Evolutionary conservation across 2,888 invertebrate species (phyloP).

Genomic region (Ophioninae sp.): DNA sequence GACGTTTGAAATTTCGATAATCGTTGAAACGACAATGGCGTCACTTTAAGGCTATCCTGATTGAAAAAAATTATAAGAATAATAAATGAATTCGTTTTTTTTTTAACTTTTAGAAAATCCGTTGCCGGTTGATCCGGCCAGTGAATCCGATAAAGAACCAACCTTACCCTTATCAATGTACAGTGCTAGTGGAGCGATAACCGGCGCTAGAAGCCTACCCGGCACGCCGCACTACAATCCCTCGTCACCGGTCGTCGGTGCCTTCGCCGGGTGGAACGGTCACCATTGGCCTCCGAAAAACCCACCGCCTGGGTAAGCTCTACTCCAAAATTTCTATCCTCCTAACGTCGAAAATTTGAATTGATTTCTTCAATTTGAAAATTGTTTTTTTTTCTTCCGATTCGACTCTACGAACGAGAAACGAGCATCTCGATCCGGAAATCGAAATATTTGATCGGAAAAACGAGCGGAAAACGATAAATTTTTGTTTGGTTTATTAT

Average conservation of each 20-base stretch:
- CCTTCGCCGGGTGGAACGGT: constrained; percentile 75
- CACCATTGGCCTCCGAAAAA: constrained; percentile 73
- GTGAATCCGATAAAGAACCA: constrained; percentile 73
- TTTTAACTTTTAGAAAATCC: constrained; percentile 52
- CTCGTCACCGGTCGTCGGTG: constrained; percentile 75
- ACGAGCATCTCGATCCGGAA: no score
- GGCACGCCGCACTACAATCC: constrained; percentile 77
- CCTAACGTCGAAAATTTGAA: not conserved
- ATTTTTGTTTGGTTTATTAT: no score
- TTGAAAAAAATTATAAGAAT: not conserved
- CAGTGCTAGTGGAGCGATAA: constrained; percentile 72
- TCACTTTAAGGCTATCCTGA: not conserved
- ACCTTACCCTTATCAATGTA: constrained; percentile 78
- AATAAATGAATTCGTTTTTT: constrained; percentile 1
- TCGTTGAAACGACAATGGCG: constrained; percentile 20
- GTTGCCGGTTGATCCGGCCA: constrained; percentile 61
- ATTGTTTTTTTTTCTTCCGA: not conserved
- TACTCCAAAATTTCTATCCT: not conserved
- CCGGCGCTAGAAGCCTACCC: constrained; percentile 77
- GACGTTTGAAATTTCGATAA: constrained; percentile 13
- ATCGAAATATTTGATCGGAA: no score
- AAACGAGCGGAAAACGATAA: no score
- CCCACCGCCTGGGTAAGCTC: constrained; percentile 70
- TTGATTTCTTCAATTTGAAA: not conserved
- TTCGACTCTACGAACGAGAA: no score